These are phyloP conservation scores for Aspidiotus destructor DNA, from an alignment of 2,888 invertebrate species.

Conservation along the genomic window DNA sequence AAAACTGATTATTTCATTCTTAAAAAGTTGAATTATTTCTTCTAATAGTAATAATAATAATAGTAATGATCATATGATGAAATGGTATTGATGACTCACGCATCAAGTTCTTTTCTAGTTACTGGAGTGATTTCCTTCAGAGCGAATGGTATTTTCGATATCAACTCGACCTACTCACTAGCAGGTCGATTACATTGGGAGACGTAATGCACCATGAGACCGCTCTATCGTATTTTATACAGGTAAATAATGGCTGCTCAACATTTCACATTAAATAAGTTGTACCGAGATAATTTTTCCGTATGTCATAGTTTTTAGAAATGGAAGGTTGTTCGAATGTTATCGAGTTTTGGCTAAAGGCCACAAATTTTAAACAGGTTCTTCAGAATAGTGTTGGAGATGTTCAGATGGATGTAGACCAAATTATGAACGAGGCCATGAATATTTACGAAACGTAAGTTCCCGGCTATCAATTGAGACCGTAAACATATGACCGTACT, in stretches of 20 bases:
- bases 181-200: slow-evolving; percentile 64
- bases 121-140: slow-evolving; percentile 68
- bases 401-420: slow-evolving; percentile 50
- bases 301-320: slow-evolving; percentile 62
- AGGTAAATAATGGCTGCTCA: slow-evolving; percentile 46
- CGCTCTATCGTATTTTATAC: slow-evolving; percentile 88
- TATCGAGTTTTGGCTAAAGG: slow-evolving; percentile 83
- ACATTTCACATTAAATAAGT: slow-evolving; percentile 12
- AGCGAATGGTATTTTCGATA: slow-evolving; percentile 85
- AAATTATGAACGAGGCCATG: slow-evolving; percentile 82
- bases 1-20: too few relatives aligned
- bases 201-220: slow-evolving; percentile 87
- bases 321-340: slow-evolving; percentile 67
- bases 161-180: slow-evolving; percentile 82
- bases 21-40: too few relatives aligned
- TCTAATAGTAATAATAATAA: background rate
- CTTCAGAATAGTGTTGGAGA: slow-evolving; percentile 46
- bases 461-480: background rate
- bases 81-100: background rate
- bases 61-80: background rate
- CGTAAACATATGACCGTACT: too few relatives aligned
- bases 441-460: slow-evolving; percentile 81
- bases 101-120: slow-evolving; percentile 42
- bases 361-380: slow-evolving; percentile 62
- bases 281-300: background rate